phyloP scores from a whole-genome alignment of 1,140 invertebrate species.

The Mactra quadrangularis region DNA sequence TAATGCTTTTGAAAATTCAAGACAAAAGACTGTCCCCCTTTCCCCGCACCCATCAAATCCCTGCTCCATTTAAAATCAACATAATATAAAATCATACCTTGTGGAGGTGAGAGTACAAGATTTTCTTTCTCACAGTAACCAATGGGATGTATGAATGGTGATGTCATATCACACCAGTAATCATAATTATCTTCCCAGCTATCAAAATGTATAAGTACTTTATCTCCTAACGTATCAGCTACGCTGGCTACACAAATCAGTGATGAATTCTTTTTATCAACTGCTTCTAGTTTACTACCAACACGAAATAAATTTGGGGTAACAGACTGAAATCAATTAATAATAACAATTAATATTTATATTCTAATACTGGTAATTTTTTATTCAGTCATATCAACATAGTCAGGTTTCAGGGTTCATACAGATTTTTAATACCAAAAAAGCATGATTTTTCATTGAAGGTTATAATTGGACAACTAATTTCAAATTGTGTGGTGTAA shows the following conservation, averaged over 20 bases:
- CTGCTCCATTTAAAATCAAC: too few relatives aligned
- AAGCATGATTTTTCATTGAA: too few relatives aligned
- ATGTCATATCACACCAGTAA: slow-evolving; percentile 87
- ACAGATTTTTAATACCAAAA: too few relatives aligned
- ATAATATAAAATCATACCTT: slow-evolving; percentile 84
- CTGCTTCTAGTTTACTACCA: slow-evolving; percentile 97
- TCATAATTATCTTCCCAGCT: slow-evolving; percentile 83
- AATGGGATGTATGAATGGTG: slow-evolving; percentile 96
- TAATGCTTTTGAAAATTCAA: too few relatives aligned
- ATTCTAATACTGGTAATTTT: too few relatives aligned
- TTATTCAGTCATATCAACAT: not conserved
- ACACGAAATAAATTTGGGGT: slow-evolving; percentile 91
- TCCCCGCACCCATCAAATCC: too few relatives aligned
- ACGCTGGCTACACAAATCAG: slow-evolving; percentile 86
- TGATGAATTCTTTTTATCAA: slow-evolving; percentile 94
- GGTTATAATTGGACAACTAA: too few relatives aligned
- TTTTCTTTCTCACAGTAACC: slow-evolving; percentile 95
- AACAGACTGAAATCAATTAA: slow-evolving; percentile 85
- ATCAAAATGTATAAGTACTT: slow-evolving; percentile 83
- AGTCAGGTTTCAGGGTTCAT: not conserved
- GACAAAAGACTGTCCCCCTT: too few relatives aligned
- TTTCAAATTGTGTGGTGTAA: too few relatives aligned
- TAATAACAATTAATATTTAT: too few relatives aligned
- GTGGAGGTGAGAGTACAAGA: slow-evolving; percentile 92
- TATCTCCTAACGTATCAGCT: slow-evolving; percentile 80